These are phyloP conservation scores for Tolypeutes matacus DNA, from an alignment of 2,797 vertebrate species.

Conservation along the genomic window DNA sequence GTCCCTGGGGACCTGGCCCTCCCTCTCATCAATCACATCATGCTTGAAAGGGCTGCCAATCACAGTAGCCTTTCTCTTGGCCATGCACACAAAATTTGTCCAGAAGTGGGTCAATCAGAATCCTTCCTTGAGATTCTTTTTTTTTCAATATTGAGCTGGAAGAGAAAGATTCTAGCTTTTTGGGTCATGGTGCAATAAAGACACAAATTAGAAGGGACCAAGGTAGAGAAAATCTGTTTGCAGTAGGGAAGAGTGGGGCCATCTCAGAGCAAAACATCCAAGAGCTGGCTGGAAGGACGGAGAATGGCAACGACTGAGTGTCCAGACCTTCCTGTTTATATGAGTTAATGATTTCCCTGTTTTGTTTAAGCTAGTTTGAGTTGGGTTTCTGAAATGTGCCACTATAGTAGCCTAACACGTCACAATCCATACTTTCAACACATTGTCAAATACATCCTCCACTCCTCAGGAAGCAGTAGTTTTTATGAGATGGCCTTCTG, in stretches of 20 bases:
- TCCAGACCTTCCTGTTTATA: neutral
- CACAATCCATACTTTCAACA: neutral
- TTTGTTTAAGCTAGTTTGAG: neutral
- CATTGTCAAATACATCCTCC: neutral
- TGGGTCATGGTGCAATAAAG: neutral
- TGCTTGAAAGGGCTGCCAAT: neutral
- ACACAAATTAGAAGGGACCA: neutral
- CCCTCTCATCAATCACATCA: neutral
- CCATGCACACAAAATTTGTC: neutral
- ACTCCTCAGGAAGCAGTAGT: neutral
- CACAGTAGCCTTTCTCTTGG: neutral
- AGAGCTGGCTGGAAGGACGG: neutral
- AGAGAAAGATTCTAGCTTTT: constrained; percentile 24
- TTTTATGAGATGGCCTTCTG: neutral
- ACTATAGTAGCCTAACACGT: neutral
- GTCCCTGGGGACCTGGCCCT: neutral
- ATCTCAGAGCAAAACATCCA: neutral
- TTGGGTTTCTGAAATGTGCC: neutral
- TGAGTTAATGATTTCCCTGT: neutral
- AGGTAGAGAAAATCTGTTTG: neutral
- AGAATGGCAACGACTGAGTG: neutral
- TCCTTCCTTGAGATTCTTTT: neutral
- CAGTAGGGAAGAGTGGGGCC: neutral
- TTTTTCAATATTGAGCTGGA: neutral
- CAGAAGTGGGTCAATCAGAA: neutral